phyloP scores from a whole-genome alignment of 2,797 vertebrate genomes.

The Pangasius macronema region DNA sequence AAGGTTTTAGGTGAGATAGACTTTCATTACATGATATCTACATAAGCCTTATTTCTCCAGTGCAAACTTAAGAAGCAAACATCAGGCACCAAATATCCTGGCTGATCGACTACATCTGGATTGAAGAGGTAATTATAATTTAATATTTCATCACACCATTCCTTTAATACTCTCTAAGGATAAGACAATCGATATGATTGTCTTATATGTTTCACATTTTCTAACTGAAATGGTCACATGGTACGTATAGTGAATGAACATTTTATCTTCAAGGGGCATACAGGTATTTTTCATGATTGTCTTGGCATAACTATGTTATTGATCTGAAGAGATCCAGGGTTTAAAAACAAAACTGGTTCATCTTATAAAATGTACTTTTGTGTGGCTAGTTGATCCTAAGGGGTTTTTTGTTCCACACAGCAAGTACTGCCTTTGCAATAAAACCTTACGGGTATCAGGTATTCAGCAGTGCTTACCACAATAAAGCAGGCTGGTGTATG shows the following conservation, averaged over 20 bases:
- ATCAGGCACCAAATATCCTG: background rate
- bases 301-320: background rate
- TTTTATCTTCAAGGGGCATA: background rate
- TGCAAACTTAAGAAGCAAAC: conserved; percentile 16
- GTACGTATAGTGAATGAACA: background rate
- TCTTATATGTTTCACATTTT: conserved; percentile 9
- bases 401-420: background rate
- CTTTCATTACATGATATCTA: background rate
- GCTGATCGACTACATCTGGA: conserved; percentile 6
- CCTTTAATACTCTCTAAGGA: conserved; percentile 16
- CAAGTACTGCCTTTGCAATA: conserved; percentile 27
- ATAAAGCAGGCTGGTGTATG: conserved; percentile 41
- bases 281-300: conserved; percentile 10
- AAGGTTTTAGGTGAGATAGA: background rate
- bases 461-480: conserved; percentile 44
- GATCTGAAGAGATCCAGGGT: conserved; percentile 10
- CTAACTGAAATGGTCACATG: background rate
- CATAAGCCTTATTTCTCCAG: conserved; percentile 1
- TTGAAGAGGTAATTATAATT: conserved; percentile 20
- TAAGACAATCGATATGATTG: background rate
- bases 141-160: conserved; percentile 12
- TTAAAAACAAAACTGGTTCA: background rate
- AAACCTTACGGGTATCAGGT: conserved; percentile 35
- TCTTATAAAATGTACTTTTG: conserved; percentile 9
- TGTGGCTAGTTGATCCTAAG: conserved; percentile 12